phyloP scores from a whole-genome alignment of 2,888 invertebrate species.

The Tolmerus cingulatus region DNA sequence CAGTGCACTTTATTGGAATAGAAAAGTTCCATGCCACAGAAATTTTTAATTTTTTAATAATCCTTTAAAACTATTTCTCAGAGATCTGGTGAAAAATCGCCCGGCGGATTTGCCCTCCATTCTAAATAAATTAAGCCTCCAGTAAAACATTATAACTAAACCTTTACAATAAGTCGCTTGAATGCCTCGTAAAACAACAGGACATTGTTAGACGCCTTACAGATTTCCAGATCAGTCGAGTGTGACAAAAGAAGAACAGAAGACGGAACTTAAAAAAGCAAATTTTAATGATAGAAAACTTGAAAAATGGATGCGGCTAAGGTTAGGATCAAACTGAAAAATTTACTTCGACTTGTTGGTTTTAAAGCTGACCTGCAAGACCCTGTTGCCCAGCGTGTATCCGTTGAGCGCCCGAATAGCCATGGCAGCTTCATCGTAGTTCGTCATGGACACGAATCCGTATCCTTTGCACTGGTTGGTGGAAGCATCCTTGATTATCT shows the following conservation, averaged over 20 bases:
- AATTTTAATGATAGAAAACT: background rate
- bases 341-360: conserved; percentile 78
- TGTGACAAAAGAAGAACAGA: background rate
- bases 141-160: background rate
- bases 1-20: background rate
- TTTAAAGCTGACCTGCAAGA: conserved; percentile 97
- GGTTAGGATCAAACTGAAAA: conserved; percentile 8
- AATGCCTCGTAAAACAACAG: background rate
- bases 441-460: conserved; percentile 98
- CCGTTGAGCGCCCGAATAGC: conserved; percentile 96
- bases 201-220: background rate
- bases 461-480: conserved; percentile 99
- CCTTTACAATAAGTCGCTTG: background rate
- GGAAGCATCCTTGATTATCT: conserved; percentile 93
- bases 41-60: background rate
- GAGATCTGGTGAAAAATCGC: background rate
- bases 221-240: background rate
- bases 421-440: conserved; percentile 95
- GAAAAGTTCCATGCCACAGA: background rate
- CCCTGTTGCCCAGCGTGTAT: conserved; percentile 92
- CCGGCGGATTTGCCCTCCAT: background rate
- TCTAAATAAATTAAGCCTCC: background rate
- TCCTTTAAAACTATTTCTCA: background rate
- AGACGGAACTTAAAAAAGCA: background rate
- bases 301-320: background rate